A percentile compares a stretch with the other conserved stretches of the same genome.
phyloP scores from a whole-genome alignment of 2,888 invertebrate genomes.

The Andrena camellia region DNA sequence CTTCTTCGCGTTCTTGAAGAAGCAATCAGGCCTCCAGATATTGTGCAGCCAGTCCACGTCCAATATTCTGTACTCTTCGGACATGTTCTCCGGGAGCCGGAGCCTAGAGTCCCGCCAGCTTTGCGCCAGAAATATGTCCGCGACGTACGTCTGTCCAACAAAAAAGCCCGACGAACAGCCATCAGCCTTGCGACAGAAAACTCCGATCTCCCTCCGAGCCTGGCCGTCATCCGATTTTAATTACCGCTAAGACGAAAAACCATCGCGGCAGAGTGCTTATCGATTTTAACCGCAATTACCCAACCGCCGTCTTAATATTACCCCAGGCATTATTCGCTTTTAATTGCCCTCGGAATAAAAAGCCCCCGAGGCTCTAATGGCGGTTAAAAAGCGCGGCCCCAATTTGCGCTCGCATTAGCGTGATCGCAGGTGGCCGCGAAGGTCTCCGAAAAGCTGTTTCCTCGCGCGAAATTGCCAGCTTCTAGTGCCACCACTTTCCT shows the following conservation, averaged over 20 bases:
- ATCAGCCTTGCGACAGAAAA: background rate
- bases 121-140: conserved; percentile 96
- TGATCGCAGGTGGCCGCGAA: background rate
- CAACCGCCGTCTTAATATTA: background rate
- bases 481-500: background rate
- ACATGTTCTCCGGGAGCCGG: conserved; percentile 96
- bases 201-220: background rate
- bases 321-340: background rate
- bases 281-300: background rate
- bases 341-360: conserved; percentile 5
- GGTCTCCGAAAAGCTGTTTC: background rate
- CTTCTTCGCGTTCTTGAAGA: conserved; percentile 97
- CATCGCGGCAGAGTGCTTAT: background rate
- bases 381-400: conserved; percentile 2
- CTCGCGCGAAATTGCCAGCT: background rate
- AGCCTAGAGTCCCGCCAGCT: conserved; percentile 96
- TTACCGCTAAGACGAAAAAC: background rate
- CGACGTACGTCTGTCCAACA: conserved; percentile 93
- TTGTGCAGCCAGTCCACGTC: conserved; percentile 96
- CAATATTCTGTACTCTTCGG: conserved; percentile 95
- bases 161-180: background rate
- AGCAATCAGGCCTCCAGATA: conserved; percentile 97
- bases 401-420: conserved; percentile 40
- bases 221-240: background rate
- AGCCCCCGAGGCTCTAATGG: background rate